Conservation (phyloP, 2,797 vertebrate genomes). For the Schizopygopsis pylzovi region DNA sequence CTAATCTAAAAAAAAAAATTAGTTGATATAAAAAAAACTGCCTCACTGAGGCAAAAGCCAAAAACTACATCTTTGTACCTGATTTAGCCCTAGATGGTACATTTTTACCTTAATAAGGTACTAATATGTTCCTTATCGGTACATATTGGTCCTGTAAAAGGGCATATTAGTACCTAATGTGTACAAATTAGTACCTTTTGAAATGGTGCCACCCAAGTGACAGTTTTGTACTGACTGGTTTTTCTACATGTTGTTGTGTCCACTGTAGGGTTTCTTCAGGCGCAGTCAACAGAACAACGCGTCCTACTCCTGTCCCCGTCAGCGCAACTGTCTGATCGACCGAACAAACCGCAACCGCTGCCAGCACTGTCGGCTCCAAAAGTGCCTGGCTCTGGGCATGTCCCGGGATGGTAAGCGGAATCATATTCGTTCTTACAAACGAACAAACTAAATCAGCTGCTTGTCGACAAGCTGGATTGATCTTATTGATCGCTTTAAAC, state of each 20-base stretch:
- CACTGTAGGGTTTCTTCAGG: slow-evolving; percentile 93
- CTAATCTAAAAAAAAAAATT: too few relatives aligned
- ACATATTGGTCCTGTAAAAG: neutral
- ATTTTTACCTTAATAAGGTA: neutral
- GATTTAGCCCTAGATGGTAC: neutral
- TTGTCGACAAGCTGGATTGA: neutral
- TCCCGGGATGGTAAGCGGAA: slow-evolving; percentile 93
- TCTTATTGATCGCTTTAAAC: neutral
- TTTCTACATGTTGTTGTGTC: slow-evolving; percentile 23
- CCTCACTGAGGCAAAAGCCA: neutral
- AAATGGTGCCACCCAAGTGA: neutral
- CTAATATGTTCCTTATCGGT: neutral
- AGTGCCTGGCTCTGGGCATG: slow-evolving; percentile 99
- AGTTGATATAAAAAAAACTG: too few relatives aligned
- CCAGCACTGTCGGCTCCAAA: slow-evolving; percentile 99
- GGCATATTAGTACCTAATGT: neutral
- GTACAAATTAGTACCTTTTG: neutral
- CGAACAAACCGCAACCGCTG: slow-evolving; percentile 99
- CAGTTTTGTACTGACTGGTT: neutral
- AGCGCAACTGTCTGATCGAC: slow-evolving; percentile 99
- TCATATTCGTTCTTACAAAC: neutral
- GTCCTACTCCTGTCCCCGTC: slow-evolving; percentile 96
- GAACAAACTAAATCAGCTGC: neutral
- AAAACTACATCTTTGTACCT: neutral
- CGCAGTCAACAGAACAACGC: slow-evolving; percentile 99